Evolutionary conservation across 2,113 vertebrate genomes (phyloP).

Genomic region (Eulacestoma nigropectus): DNA sequence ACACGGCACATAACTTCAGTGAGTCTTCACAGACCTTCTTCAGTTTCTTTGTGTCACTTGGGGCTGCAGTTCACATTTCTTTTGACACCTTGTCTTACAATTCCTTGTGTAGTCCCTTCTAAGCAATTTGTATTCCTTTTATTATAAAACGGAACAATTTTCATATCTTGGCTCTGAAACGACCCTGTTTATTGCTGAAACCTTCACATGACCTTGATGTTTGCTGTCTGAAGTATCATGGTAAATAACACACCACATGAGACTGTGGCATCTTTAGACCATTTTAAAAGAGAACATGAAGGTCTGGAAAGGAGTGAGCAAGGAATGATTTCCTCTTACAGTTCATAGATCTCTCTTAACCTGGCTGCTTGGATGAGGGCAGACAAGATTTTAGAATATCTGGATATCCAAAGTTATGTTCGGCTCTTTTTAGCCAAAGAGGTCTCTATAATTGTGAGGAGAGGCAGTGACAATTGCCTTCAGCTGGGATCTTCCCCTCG

Average conservation of each 20-base stretch:
- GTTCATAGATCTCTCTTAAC: neutral
- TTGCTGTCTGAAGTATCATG: neutral
- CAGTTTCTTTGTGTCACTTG: neutral
- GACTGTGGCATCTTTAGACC: neutral
- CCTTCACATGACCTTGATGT: neutral
- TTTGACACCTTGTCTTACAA: neutral
- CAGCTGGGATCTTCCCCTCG: neutral
- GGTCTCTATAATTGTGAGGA: neutral
- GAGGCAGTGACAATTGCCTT: neutral
- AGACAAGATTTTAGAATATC: neutral
- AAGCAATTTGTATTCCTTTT: neutral
- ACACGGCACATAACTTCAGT: rapidly evolving
- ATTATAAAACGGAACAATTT: neutral
- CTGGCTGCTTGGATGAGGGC: neutral
- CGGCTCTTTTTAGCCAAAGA: neutral
- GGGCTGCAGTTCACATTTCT: neutral
- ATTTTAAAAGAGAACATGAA: neutral
- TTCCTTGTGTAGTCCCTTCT: neutral
- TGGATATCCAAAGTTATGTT: neutral
- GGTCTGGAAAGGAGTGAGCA: neutral
- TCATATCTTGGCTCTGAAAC: neutral
- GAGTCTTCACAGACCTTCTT: neutral
- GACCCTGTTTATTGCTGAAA: neutral
- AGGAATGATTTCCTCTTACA: neutral
- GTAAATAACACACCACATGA: neutral